phyloP scores from a whole-genome alignment of 2,888 invertebrate genomes.

The Exephanes ischioxanthus region DNA sequence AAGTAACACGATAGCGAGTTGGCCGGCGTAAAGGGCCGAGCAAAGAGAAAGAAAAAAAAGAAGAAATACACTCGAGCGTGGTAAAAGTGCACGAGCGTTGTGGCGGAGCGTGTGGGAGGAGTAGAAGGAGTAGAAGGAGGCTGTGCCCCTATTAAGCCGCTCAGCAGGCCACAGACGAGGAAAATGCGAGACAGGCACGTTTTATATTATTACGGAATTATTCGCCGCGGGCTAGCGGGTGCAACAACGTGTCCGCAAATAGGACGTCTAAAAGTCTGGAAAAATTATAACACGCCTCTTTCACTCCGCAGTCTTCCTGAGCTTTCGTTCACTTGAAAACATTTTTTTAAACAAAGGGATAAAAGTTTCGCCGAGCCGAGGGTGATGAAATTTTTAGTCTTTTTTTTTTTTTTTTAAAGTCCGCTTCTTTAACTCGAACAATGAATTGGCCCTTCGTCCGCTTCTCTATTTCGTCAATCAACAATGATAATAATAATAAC shows the following conservation, averaged over 20 bases:
- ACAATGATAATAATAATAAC: no score
- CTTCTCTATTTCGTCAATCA: no score
- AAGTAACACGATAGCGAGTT: constrained; percentile 40
- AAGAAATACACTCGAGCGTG: constrained; percentile 39
- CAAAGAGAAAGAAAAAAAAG: constrained; percentile 65
- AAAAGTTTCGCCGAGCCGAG: no score
- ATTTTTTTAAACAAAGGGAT: background rate
- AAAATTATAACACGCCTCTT: constrained; percentile 40
- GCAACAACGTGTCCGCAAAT: background rate
- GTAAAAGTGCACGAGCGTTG: constrained; percentile 66
- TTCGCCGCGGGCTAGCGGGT: constrained; percentile 66
- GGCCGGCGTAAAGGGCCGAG: constrained; percentile 65
- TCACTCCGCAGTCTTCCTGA: background rate
- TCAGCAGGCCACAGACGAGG: constrained; percentile 71
- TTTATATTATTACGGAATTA: constrained; percentile 80
- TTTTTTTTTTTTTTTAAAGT: no score
- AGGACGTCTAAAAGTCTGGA: constrained; percentile 52
- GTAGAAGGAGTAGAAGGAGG: constrained; percentile 75
- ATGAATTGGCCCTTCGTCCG: no score
- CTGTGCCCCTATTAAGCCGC: constrained; percentile 78
- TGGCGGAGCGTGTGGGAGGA: constrained; percentile 69
- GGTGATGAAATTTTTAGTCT: no score
- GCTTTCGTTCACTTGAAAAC: no score
- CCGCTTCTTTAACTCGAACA: no score
- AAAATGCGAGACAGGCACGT: constrained; percentile 77